phyloP scores from a whole-genome alignment of 2,113 vertebrate genomes.

The Cephalophus harveyi region DNA sequence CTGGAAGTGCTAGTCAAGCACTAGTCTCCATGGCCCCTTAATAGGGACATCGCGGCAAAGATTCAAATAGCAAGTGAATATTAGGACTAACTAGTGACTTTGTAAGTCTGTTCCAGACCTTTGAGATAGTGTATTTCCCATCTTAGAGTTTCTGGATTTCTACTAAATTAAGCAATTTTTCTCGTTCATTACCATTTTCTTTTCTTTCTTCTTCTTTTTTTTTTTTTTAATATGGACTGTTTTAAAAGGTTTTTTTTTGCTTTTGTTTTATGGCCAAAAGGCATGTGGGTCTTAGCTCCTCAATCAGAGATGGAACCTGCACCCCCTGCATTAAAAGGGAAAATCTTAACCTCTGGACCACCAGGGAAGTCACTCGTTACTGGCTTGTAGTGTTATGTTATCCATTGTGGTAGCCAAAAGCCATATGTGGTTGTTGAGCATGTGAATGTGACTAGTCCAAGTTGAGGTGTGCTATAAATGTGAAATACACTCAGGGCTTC shows the following conservation, averaged over 20 bases:
- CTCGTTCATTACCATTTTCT: too few species aligned
- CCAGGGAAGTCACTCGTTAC: not conserved
- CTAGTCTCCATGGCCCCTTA: not conserved
- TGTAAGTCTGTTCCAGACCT: slow-evolving; percentile 8
- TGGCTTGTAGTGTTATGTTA: not conserved
- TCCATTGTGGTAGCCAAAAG: not conserved
- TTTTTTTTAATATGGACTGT: too few species aligned
- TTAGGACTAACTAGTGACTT: not conserved
- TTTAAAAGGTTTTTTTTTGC: not conserved
- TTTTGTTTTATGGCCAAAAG: not conserved
- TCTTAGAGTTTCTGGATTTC: too few species aligned
- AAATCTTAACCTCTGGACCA: not conserved
- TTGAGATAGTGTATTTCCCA: not conserved
- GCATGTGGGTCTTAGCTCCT: not conserved
- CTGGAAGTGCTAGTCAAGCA: not conserved
- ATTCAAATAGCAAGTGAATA: not conserved
- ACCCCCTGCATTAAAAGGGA: not conserved
- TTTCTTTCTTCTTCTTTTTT: too few species aligned
- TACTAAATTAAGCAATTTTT: too few species aligned
- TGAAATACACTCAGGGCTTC: not conserved
- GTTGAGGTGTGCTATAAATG: not conserved
- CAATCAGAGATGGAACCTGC: not conserved
- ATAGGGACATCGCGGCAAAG: not conserved
- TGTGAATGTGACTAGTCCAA: not conserved
- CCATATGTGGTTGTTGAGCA: not conserved